phyloP scores from a whole-genome alignment of 2,888 invertebrate species.

The Margaritifera margaritifera region DNA sequence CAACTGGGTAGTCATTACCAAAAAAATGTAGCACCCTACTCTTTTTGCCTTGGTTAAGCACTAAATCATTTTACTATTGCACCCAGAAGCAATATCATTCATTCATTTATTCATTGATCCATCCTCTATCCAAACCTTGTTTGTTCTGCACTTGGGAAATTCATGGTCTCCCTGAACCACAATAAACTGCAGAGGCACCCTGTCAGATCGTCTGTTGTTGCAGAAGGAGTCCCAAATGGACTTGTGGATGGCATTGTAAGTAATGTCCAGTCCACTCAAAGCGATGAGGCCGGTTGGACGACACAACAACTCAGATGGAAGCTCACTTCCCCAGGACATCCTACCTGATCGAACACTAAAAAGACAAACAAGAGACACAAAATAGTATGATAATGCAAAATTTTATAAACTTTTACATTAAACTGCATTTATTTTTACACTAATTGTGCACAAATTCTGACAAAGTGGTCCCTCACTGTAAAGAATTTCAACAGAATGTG shows the following conservation, averaged over 20 bases:
- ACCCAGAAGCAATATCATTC: no score
- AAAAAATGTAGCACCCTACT: no score
- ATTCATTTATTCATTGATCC: neutral
- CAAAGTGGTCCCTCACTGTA: no score
- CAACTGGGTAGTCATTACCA: no score
- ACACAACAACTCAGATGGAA: conserved; percentile 88
- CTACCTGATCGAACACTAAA: neutral
- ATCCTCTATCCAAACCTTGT: conserved; percentile 44
- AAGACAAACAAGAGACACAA: no score
- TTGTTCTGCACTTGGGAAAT: conserved; percentile 80
- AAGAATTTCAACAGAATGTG: no score
- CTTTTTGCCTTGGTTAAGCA: no score
- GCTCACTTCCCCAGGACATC: conserved; percentile 73
- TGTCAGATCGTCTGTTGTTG: conserved; percentile 85
- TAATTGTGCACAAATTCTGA: no score
- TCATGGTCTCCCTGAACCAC: conserved; percentile 87
- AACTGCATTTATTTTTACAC: no score
- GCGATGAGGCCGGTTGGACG: conserved; percentile 91
- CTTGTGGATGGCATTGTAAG: conserved; percentile 89
- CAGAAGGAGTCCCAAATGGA: conserved; percentile 95
- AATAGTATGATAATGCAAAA: no score
- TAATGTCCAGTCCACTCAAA: conserved; percentile 89
- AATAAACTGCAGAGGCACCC: conserved; percentile 88
- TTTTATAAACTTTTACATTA: no score
- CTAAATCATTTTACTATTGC: no score